Evolutionary conservation across 2,888 invertebrate genomes (phyloP), one percentile per base, ranked within the genome.

Genomic region (Xanthorhoe spadicearia): DNA sequence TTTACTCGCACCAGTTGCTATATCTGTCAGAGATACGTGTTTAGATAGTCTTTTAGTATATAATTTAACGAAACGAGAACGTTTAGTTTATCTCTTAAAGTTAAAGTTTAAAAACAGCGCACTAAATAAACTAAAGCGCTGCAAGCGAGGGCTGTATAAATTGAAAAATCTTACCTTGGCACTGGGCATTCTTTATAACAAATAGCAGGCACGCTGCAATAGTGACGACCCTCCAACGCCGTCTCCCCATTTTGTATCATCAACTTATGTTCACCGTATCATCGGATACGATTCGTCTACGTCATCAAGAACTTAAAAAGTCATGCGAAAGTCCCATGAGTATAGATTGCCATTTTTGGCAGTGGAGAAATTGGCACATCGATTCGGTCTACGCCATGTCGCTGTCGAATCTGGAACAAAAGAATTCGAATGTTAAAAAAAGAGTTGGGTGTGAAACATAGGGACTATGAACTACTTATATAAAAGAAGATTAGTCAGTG

Each of bases 181-280:
- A 89, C 81, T 85, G 86, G 73, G 84, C 83, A 76, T 92, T 89
- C 80, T 87, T 88, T 82, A 86, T 85, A 70, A 89, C 80, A 69
- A 89, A 85, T 74, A 93, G 82, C 80, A 92, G 84, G 79, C 89
- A 87, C 76, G 91, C 89, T 70, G 90, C 87, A 76, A 92, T 85
- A 59, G 88, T 87, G 71, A 90, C 83, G 76, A 89, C 81, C 80
- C 90, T 87, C 92, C 93, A 92, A 71, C 93, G 92, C 79, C 90
- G 87, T 74, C 92, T 86, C 74, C 87, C 90, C 92, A 93, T 93
- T 80, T 81, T 90, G 70, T 78, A 63, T 66, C 62, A 58, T 69
- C 75, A 57, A 66, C 56, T 65, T 62, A 81, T 77, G 87, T 84
- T 92, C 90, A 92, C 88, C 90, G 85, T 87, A 81, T 83, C 92